phyloP scores from a whole-genome alignment of 2,888 invertebrate genomes.

The Athalia circularis region DNA sequence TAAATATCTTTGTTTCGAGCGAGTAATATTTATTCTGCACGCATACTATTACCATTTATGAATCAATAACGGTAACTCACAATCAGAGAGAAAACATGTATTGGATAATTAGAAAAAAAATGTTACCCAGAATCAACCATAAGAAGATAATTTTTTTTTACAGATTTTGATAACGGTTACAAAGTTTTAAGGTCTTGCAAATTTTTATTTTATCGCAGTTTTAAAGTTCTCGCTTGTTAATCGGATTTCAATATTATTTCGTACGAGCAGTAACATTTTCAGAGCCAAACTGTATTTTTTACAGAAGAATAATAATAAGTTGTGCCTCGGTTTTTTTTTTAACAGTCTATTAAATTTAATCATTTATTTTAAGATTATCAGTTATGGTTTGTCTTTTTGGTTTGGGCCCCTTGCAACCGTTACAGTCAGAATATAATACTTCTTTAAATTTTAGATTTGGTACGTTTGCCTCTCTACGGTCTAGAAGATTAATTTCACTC shows the following conservation, averaged over 20 bases:
- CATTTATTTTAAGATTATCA: slow-evolving; percentile 34
- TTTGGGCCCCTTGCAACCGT: slow-evolving; percentile 43
- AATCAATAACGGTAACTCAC: slow-evolving; percentile 31
- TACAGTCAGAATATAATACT: slow-evolving; percentile 24
- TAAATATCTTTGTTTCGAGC: slow-evolving; percentile 17
- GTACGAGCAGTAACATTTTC: slow-evolving; percentile 33
- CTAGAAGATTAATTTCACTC: slow-evolving; percentile 65
- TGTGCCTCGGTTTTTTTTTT: slow-evolving; percentile 31
- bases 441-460: slow-evolving; percentile 61
- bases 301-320: slow-evolving; percentile 23
- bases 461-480: slow-evolving; percentile 62
- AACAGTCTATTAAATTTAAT: slow-evolving; percentile 28
- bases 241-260: slow-evolving; percentile 10
- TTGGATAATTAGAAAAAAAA: slow-evolving; percentile 31
- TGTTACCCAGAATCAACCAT: slow-evolving; percentile 25
- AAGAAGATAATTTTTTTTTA: slow-evolving; percentile 22
- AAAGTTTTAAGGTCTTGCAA: background rate
- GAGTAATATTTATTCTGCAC: slow-evolving; percentile 34
- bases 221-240: background rate
- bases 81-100: slow-evolving; percentile 20
- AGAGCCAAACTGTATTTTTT: slow-evolving; percentile 30
- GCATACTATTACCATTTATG: slow-evolving; percentile 33
- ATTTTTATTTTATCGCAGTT: background rate
- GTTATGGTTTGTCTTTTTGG: slow-evolving; percentile 39
- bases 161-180: background rate